Conservation (phyloP, 2,888 invertebrate species). For the Drosophila macrothrix region DNA sequence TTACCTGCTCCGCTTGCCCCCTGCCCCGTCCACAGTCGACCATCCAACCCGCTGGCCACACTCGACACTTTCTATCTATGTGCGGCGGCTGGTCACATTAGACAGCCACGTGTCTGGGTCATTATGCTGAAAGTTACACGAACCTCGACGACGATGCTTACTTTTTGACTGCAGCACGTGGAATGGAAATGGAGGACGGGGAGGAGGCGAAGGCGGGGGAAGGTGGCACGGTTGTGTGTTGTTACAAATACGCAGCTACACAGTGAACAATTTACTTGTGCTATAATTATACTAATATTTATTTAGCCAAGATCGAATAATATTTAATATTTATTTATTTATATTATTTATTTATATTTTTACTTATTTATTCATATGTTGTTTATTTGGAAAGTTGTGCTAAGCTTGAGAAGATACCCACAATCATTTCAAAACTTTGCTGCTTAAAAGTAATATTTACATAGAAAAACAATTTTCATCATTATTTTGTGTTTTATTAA, state of each 20-base stretch:
- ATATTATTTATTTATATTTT: no score
- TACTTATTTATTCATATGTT: fast-evolving
- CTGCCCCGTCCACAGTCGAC: neutral
- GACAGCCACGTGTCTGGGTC: conserved; percentile 83
- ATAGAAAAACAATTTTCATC: neutral
- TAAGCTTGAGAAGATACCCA: neutral
- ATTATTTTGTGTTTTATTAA: no score
- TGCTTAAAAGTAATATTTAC: neutral
- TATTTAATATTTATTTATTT: no score
- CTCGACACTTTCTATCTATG: conserved; percentile 12
- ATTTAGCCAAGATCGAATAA: fast-evolving
- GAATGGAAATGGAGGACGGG: neutral
- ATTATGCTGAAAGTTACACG: conserved; percentile 82
- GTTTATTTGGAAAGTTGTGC: neutral
- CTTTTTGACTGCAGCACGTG: conserved; percentile 32
- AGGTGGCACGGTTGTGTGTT: neutral
- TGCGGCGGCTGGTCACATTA: conserved; percentile 48
- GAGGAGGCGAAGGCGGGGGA: neutral
- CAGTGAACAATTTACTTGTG: neutral
- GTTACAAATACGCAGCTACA: neutral
- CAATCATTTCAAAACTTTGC: neutral
- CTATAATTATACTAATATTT: neutral
- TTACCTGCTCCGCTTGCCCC: conserved; percentile 35
- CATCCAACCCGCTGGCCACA: conserved; percentile 1
- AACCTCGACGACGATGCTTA: conserved; percentile 69